Base-by-base conservation (phyloP, 2,113 vertebrate genomes). In the Porphyrio hochstetteri region DNA sequence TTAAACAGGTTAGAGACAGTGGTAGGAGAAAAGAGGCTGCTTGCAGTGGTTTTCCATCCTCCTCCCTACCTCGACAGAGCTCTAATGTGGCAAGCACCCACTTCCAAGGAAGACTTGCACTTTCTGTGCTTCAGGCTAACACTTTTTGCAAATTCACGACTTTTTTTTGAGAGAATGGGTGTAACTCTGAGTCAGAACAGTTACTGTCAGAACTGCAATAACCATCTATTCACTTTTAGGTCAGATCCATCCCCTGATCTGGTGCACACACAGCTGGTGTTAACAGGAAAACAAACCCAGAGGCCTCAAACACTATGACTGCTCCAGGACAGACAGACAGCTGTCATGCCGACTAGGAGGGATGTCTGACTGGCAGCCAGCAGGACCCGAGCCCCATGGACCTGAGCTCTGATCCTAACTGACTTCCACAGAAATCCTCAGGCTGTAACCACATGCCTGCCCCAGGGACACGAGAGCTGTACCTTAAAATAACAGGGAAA, bases 71-170 rank as follows among this genome's bases (percentile, higher is more conserved):
- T 52, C 1, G 1, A 69, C 53, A 70, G 42, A 86, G 90, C 61
- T 88, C 57, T 29, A 36, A 80, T 28, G 70, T 7, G 13, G 72
- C 67, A 77, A 93, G 68, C 1, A 2, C 44, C 68, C 76, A 33
- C 75, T 84, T 86, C 60, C 80, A 76, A 79, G 80, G 53, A 94
- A 72, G 25, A 9, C 76, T 55, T 15, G 2, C 42, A 91, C 76
- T 35, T 92, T 80, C 89, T 93, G 86, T 59, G 88, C 95, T 93
- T 46, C 75, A 65, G 83, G 93, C 86, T 79, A 94, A 44, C 18
- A 87, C 69, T 81, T 97, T 91, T 82, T 88, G 71, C 57, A 76
- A 82, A 65, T 82, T 72, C 77, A 46, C 75, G 65, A 11, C 31
- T 44, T 48, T 60, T 81, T 94, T 91, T 81, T 53, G 68, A 91